Conservation (phyloP, 2,888 invertebrate genomes). For the Morinoia aosen region DNA sequence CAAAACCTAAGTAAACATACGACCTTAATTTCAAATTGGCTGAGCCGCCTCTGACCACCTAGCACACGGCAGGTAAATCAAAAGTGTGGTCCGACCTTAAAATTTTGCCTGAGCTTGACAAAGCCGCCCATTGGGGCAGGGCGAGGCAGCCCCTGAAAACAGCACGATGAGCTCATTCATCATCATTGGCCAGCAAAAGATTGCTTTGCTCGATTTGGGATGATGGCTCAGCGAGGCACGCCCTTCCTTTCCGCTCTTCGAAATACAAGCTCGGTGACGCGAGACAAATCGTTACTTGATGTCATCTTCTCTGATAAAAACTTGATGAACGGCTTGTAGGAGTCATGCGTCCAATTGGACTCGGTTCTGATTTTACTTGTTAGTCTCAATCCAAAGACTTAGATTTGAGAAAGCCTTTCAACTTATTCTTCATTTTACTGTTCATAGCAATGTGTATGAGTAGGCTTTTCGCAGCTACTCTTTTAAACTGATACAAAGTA, state of each 20-base stretch:
- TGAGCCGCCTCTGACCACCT: neutral
- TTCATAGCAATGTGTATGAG: neutral
- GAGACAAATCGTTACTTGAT: neutral
- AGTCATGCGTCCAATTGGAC: neutral
- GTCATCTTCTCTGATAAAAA: neutral
- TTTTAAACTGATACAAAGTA: neutral
- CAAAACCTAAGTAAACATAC: neutral
- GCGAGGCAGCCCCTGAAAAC: neutral
- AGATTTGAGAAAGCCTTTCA: neutral
- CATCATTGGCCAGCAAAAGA: conserved; percentile 43
- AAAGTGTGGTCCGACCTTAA: neutral
- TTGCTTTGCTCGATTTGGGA: conserved; percentile 1
- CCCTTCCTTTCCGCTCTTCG: neutral
- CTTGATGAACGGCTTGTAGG: neutral
- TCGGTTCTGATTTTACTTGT: neutral
- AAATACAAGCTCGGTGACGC: neutral
- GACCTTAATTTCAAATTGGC: neutral
- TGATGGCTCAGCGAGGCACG: neutral
- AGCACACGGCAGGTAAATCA: neutral
- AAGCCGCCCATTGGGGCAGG: neutral
- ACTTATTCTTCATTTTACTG: neutral
- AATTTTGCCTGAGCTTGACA: neutral
- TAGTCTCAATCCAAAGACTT: neutral
- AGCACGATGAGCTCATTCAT: conserved; percentile 28
- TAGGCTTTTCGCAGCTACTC: neutral